Evolutionary conservation across 2,113 vertebrate genomes (phyloP).

Genomic region (Sander lucioperca): DNA sequence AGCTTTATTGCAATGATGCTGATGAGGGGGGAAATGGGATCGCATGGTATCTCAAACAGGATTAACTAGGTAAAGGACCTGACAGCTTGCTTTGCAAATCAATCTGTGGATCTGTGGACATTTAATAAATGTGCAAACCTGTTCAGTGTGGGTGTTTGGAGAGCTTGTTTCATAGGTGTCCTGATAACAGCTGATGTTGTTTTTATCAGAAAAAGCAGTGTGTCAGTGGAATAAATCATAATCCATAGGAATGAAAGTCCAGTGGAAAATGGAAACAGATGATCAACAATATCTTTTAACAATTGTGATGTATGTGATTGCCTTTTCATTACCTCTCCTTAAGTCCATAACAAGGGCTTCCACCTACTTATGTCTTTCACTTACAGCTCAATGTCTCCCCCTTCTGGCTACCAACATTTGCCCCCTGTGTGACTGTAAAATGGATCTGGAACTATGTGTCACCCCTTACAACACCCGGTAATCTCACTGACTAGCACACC

Average conservation of each 20-base stretch:
- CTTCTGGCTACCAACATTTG: slow-evolving; percentile 55
- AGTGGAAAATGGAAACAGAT: neutral
- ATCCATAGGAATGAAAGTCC: neutral
- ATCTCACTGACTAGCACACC: neutral
- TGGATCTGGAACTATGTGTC: neutral
- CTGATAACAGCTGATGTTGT: neutral
- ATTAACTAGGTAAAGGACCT: slow-evolving; percentile 41
- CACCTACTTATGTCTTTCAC: neutral
- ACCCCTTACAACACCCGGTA: neutral
- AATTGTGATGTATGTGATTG: neutral
- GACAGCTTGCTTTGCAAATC: slow-evolving; percentile 23
- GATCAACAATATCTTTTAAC: neutral
- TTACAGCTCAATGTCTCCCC: slow-evolving; percentile 63
- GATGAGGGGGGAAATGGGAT: slow-evolving; percentile 51
- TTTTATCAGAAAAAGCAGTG: neutral
- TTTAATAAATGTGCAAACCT: slow-evolving; percentile 2
- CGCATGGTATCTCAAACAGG: slow-evolving; percentile 34
- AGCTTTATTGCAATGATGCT: slow-evolving; percentile 39
- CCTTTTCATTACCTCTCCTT: neutral
- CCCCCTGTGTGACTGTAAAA: neutral
- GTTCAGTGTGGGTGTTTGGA: neutral
- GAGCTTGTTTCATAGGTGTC: neutral
- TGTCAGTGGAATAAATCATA: neutral
- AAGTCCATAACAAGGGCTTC: neutral
- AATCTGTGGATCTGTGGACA: neutral